Base-by-base conservation (phyloP, 2,888 invertebrate species). In the Drosophila parthenogenetica region DNA sequence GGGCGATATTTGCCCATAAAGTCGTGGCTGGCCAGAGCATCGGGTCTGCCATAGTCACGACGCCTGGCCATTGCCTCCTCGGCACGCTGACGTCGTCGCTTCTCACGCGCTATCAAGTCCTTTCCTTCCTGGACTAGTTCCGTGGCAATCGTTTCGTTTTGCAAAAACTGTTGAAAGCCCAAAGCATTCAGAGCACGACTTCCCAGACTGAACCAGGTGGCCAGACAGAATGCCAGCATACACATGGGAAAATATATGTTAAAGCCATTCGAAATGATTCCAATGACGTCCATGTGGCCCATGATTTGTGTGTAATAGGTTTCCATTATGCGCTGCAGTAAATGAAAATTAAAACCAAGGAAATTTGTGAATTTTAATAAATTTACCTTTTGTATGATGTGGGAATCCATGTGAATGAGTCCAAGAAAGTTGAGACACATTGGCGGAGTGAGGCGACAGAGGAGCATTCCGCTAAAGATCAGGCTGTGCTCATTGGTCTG, bases 211-310 rank as follows among this genome's bases (percentile, higher is more conserved):
- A 98, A 97, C 93, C 98, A 98, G 0, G 99, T 99, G 62, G 98
- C 97, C 62, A 97, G 93, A 90, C 99, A 99, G 81, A 99, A 95
- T 43, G 96, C 94, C 65, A 99, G 94, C 91, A 99, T 98, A 67
- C 97, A 95, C 95, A 99, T 99, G 0, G 99, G 99, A 92, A 99
- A 98, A 93, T 99, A 99, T 60, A 99, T 96, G 93, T 99, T 99
- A 93, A 99, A 99, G 8, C 99, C 99, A 91, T 98, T 97, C 0
- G 99, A 97, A 77, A 99, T 97, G 69, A 99, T 97, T 29, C 97
- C 96, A 60, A 99, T 95, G 0, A 99, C 98, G 92, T 99, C 99
- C 98, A 99, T 98, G 91, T 99, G 99, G 0, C 99, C 99, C 99
- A 99, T 99, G 83, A 99, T 97, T 95, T 97, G 96, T 0, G 99